These are phyloP conservation scores for Carassius gibelio DNA, from an alignment of 2,113 vertebrate species.

Conservation along the genomic window DNA sequence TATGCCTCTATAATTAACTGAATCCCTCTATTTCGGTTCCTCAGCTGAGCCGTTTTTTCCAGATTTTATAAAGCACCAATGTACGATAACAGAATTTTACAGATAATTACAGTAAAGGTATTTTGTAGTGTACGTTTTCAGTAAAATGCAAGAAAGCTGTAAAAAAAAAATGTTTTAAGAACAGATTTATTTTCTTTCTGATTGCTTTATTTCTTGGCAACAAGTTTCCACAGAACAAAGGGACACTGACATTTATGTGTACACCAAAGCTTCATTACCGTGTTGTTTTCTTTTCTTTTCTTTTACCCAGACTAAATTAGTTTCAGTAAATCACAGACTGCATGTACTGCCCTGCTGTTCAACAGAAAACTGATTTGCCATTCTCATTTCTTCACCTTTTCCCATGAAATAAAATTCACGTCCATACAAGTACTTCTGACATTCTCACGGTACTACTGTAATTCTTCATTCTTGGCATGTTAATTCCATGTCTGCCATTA, in stretches of 20 bases:
- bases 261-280: constrained; percentile 16
- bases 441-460: neutral
- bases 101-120: neutral
- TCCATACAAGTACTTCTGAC: neutral
- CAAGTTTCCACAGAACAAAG: neutral
- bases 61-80: neutral
- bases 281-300: neutral
- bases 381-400: neutral
- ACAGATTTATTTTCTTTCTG: too few relatives aligned
- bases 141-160: neutral
- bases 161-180: neutral
- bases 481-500: neutral
- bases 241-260: constrained; percentile 6
- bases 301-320: constrained; percentile 25
- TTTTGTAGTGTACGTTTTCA: neutral
- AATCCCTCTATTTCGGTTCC: neutral
- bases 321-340: constrained; percentile 32
- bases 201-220: neutral
- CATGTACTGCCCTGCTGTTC: too few relatives aligned
- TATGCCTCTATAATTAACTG: neutral
- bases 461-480: neutral
- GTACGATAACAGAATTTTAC: too few relatives aligned
- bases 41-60: neutral
- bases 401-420: neutral
- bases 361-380: neutral